Base-by-base conservation (phyloP, 1,140 invertebrate species). In the Pemphigus obesinymphae region DNA sequence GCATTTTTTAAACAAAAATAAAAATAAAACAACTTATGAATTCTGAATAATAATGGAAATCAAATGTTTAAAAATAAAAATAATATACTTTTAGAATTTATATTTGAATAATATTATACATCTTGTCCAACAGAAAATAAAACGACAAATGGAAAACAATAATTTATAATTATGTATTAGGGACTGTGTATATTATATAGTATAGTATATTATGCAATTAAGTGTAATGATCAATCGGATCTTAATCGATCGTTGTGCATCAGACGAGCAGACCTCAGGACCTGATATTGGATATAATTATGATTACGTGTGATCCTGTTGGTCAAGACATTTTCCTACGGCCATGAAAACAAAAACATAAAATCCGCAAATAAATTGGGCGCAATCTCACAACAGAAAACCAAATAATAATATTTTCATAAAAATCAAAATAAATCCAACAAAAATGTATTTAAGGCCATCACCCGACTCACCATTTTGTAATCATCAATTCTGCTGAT, bases 401-500 rank as follows among this genome's bases (percentile, higher is more conserved):
- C 53, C 53, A 80, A 80, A 80, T 73, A 43, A 75, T 43, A 82
- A 72, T 63, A 76, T 76, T 23, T 45, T 55, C n/a, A 73, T 63
- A 76, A 82, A 72, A 82, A 80, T n/a, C 17, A 29, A 75, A 40
- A 82, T 48, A 82, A 82, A 75, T 29, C 55, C 53, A 82, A 75
- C 26, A 76, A 61, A 72, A 48, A 50, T 82, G n/a, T 82, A 78
- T 82, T 66, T 63, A 81, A 72, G 82, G 83, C 68, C 70, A 81
- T 83, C 83, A 82, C 72, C 80, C 50, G 80, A 96, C 95, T 96
- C 93, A 96, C 95, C 96, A 97, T 97, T 91, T 96, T 96, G 90
- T 97, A 96, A 94, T 98, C 96, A 90, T 97, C 94, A 90, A 97
- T 97, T 94, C 97, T 96, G 91, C 95, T 96, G 91, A 98, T 97